phyloP scores from a whole-genome alignment of 2,888 invertebrate genomes.

The Proisotoma minuta region DNA sequence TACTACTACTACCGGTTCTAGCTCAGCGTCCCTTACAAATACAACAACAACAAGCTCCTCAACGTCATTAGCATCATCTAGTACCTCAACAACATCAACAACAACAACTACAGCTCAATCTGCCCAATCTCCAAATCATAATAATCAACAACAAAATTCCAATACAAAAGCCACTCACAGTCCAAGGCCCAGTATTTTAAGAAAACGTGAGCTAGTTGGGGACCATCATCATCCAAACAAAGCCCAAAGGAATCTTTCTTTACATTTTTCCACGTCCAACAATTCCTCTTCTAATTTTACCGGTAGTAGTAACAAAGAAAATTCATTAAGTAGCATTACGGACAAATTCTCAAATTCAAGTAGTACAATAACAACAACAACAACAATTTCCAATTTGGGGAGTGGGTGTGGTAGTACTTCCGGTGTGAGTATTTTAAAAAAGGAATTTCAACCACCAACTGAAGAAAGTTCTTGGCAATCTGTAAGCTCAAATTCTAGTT shows the following conservation, averaged over 20 bases:
- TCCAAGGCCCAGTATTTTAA: constrained; percentile 75
- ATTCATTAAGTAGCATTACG: neutral
- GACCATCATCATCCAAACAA: constrained; percentile 54
- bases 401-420: constrained; percentile 4
- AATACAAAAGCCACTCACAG: constrained; percentile 56
- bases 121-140: constrained; percentile 47
- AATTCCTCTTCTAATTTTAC: constrained; percentile 1
- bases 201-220: constrained; percentile 66
- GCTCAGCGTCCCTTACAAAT: neutral
- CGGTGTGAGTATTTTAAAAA: constrained; percentile 42
- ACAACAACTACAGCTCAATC: constrained; percentile 40
- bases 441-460: constrained; percentile 47
- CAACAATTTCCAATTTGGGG: neutral
- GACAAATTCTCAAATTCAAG: neutral
- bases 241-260: constrained; percentile 60
- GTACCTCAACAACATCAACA: constrained; percentile 24
- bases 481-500: constrained; percentile 51
- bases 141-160: neutral
- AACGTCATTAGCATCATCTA: neutral
- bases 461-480: constrained; percentile 47
- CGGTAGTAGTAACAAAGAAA: constrained; percentile 1
- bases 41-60: neutral
- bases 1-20: neutral
- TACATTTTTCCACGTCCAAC: constrained; percentile 48
- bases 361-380: constrained; percentile 4